Evolutionary conservation across 2,113 vertebrate genomes (phyloP).

Genomic region (Mirounga angustirostris): DNA sequence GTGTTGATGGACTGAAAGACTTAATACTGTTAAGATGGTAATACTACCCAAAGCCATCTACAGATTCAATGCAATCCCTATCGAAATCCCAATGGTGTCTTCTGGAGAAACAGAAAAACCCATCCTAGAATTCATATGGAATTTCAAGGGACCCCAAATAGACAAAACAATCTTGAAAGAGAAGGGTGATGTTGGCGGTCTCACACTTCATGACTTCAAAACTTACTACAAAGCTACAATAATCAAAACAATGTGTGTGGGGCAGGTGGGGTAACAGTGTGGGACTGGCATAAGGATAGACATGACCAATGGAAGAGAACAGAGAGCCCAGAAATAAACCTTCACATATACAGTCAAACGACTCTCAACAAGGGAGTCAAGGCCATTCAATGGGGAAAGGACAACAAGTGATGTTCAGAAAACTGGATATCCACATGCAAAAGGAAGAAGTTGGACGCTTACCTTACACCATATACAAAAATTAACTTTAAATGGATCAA

Average conservation of each 20-base stretch:
- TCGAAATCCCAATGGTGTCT: background rate
- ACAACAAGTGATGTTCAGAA: background rate
- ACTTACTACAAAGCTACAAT: background rate
- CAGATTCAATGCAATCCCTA: background rate
- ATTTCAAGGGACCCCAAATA: background rate
- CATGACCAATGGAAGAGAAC: too few species aligned
- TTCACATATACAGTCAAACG: background rate
- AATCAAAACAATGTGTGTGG: background rate
- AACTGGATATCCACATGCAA: background rate
- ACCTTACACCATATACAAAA: background rate
- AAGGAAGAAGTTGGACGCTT: background rate
- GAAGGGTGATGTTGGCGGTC: background rate
- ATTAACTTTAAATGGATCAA: background rate
- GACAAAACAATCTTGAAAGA: background rate
- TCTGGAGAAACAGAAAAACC: background rate
- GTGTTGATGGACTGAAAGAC: background rate
- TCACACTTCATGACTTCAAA: conserved; percentile 7
- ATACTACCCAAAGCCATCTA: background rate
- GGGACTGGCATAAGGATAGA: too few species aligned
- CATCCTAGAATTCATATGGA: background rate
- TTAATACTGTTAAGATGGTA: background rate
- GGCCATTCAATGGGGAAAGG: background rate
- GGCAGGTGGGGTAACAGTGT: too few species aligned
- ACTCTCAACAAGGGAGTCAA: background rate
- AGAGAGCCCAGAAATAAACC: background rate